Conservation (phyloP, 2,797 vertebrate genomes). For the Mormyrus proboscirostris region DNA sequence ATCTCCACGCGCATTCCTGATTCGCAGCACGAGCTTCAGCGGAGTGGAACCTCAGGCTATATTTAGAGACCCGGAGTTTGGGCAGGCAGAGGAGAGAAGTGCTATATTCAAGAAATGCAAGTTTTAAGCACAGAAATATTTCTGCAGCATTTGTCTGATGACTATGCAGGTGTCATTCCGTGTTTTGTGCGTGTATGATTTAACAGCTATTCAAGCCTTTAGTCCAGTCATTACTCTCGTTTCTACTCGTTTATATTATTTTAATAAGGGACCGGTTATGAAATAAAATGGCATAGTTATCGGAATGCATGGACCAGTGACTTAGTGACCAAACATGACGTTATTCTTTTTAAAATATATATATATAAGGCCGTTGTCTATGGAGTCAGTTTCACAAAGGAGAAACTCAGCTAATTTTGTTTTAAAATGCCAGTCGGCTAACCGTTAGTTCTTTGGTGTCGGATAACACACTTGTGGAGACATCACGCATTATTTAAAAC, state of each 20-base stretch:
- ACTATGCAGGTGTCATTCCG: neutral
- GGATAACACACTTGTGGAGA: neutral
- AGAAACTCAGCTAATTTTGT: neutral
- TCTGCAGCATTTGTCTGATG: neutral
- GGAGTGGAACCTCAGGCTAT: slow-evolving; percentile 64
- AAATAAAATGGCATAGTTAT: neutral
- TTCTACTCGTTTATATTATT: neutral
- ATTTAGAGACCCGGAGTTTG: slow-evolving; percentile 65
- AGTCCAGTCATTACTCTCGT: neutral
- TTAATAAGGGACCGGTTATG: neutral
- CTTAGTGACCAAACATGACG: neutral
- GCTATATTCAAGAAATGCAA: neutral
- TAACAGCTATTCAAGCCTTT: neutral
- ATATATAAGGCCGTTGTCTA: neutral
- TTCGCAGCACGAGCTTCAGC: slow-evolving; percentile 58
- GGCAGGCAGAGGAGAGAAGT: neutral
- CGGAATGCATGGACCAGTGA: neutral
- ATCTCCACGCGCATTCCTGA: slow-evolving; percentile 93
- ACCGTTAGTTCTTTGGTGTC: neutral
- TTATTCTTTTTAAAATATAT: neutral
- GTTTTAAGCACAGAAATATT: neutral
- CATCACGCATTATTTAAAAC: neutral
- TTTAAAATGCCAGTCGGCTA: neutral
- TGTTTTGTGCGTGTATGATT: neutral
- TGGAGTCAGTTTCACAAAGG: neutral